Evolutionary conservation across 2,888 invertebrate genomes (phyloP), one percentile per base, ranked within the genome.

Genomic region (Eilema griseolum): DNA sequence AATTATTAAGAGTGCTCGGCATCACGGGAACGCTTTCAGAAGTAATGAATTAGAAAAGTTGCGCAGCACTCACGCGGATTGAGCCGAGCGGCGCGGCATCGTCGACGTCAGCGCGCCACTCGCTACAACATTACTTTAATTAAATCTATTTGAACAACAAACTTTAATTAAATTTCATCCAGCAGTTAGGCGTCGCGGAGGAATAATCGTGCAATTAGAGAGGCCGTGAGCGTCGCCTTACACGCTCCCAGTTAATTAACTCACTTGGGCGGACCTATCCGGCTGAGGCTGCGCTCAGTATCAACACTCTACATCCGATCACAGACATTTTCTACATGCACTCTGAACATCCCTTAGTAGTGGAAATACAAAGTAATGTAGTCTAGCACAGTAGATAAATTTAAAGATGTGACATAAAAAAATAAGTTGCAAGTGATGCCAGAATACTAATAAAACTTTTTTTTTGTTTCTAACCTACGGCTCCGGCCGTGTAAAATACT

Each of bases 71-170:
- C 95, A 92, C 92, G 88, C 93, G 94, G 94, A 95, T 95, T 95
- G 95, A 95, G 93, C 90, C 90, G 89, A 90, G 88, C 52, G 84
- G 84, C 78, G 74, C 83, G 79, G 76, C 78, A 79, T 76, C 80
- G 79, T 77, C 86, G 88, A 88, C 89, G 89, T 88, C 92, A 89
- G 90, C 92, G 92, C 89, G 88, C 88, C 87, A 84, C 89, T 91
- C 90, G 92, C 93, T 93, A 94, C 95, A 94, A 93, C 95, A 95
- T 95, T 95, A 95, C 95, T 95, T 95, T 95, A 95, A 95, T 95
- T 95, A 95, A 95, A 95, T 95, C 95, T 95, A 95, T 95, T 95
- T 95, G 94, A 95, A 95, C 95, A 95, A 95, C 95, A 95, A 95
- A 95, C 93, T 95, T 95, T 95, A 95, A 95, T 95, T 95, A 95